phyloP scores from a whole-genome alignment of 2,888 invertebrate species.

The Sphecodes monilicornis region DNA sequence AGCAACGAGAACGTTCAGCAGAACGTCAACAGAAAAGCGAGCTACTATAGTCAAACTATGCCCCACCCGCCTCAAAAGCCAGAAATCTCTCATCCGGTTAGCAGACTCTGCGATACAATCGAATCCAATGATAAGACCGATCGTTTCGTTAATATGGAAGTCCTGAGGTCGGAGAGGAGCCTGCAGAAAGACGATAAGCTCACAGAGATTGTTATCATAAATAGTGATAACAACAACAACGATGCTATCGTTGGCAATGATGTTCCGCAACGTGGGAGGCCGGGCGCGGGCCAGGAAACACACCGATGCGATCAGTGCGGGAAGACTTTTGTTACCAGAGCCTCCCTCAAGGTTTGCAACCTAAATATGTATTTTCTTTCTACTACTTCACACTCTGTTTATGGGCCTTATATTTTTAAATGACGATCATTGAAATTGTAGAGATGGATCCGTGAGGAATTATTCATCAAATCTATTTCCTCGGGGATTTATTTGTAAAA shows the following conservation, averaged over 20 bases:
- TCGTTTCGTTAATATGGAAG: conserved; percentile 28
- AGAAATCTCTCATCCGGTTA: conserved; percentile 78
- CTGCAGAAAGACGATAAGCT: conserved; percentile 43
- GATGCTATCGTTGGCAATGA: conserved; percentile 61
- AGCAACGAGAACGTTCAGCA: conserved; percentile 30
- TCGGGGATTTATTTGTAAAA: too few species aligned
- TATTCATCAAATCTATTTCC: too few species aligned
- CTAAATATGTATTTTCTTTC: background rate
- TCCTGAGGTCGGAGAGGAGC: conserved; percentile 39
- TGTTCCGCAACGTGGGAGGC: conserved; percentile 55
- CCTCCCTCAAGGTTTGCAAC: conserved; percentile 81
- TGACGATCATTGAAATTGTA: too few species aligned
- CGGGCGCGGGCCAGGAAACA: conserved; percentile 66
- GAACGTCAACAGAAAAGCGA: conserved; percentile 7
- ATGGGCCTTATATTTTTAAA: too few species aligned
- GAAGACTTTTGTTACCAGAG: conserved; percentile 83
- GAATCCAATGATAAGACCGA: conserved; percentile 56
- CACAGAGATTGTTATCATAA: conserved; percentile 44
- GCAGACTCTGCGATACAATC: conserved; percentile 77
- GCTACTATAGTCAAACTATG: background rate
- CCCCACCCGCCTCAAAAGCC: conserved; percentile 62
- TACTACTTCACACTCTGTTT: too few species aligned
- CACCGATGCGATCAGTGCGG: conserved; percentile 83
- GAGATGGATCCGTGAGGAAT: too few species aligned
- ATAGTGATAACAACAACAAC: conserved; percentile 79